Percentiles rank a stretch among this genome's conserved stretches.
phyloP scores from a whole-genome alignment of 2,888 invertebrate species.

The Halictus ligatus region DNA sequence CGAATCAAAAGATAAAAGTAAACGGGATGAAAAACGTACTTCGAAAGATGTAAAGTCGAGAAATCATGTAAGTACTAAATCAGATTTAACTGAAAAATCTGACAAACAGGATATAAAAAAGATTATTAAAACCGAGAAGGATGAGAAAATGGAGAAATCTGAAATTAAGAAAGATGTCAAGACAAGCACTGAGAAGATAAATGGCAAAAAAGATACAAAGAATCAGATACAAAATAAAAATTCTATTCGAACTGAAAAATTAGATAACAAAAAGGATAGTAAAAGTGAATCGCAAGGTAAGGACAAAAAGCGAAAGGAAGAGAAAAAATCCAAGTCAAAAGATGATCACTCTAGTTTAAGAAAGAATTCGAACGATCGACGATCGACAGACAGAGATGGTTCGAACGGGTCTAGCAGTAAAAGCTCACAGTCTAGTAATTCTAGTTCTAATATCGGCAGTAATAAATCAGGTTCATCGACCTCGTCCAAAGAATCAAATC shows the following conservation, averaged over 20 bases:
- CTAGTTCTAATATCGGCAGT: slow-evolving; percentile 57
- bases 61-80: slow-evolving; percentile 51
- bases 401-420: slow-evolving; percentile 88
- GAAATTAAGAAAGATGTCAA: slow-evolving; percentile 74
- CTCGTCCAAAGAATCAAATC: slow-evolving; percentile 85
- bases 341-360: slow-evolving; percentile 91
- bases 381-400: slow-evolving; percentile 92
- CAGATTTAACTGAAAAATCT: slow-evolving; percentile 57
- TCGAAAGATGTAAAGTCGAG: slow-evolving; percentile 69
- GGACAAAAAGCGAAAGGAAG: slow-evolving; percentile 80
- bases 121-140: slow-evolving; percentile 63
- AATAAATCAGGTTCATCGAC: slow-evolving; percentile 77
- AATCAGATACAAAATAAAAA: slow-evolving; percentile 68
- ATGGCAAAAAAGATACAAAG: slow-evolving; percentile 65
- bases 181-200: slow-evolving; percentile 62
- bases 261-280: slow-evolving; percentile 63
- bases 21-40: slow-evolving; percentile 71
- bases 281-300: slow-evolving; percentile 66
- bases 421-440: slow-evolving; percentile 78
- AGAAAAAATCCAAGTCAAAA: slow-evolving; percentile 85
- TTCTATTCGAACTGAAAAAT: slow-evolving; percentile 56
- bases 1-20: slow-evolving; percentile 75
- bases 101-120: slow-evolving; percentile 62
- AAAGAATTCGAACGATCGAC: slow-evolving; percentile 87
- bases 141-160: slow-evolving; percentile 67